Evolutionary conservation across 2,888 invertebrate species (phyloP).

Genomic region (Xylophagus ater): DNA sequence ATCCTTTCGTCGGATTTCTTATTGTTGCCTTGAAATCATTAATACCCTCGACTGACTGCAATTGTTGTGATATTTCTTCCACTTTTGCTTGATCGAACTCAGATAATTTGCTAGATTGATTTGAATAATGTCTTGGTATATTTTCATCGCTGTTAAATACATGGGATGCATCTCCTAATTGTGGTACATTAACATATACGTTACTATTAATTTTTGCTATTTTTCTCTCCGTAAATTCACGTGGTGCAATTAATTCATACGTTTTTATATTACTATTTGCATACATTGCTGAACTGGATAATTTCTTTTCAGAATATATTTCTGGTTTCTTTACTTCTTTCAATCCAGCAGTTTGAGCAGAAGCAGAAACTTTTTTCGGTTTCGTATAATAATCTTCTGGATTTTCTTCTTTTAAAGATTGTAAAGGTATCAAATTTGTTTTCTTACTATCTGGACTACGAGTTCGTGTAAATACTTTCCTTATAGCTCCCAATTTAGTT

Average conservation of each 20-base stretch:
- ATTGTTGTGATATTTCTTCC: conserved; percentile 18
- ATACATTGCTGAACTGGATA: too few relatives aligned
- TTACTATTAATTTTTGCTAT: too few relatives aligned
- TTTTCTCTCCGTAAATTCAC: too few relatives aligned
- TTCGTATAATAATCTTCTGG: conserved; percentile 19
- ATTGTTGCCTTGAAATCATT: conserved; percentile 19
- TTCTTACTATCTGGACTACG: background rate
- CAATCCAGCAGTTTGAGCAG: conserved; percentile 48
- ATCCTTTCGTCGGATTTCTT: conserved; percentile 8
- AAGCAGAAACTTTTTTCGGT: conserved; percentile 45
- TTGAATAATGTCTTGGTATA: too few relatives aligned
- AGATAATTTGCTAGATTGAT: conserved; percentile 11
- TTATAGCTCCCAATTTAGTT: conserved; percentile 21
- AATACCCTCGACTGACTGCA: conserved; percentile 19
- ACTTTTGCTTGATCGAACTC: conserved; percentile 13
- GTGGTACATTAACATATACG: too few relatives aligned
- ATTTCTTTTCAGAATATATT: too few relatives aligned
- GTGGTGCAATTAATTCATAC: too few relatives aligned
- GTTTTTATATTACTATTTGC: too few relatives aligned
- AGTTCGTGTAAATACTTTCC: conserved; percentile 20
- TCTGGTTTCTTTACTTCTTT: conserved; percentile 39
- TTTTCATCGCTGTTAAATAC: too few relatives aligned
- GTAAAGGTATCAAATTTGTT: background rate
- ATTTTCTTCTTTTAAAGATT: background rate
- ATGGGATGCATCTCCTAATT: too few relatives aligned